Percentiles rank a stretch among this genome's conserved stretches.
Evolutionary conservation across 2,797 vertebrate genomes (phyloP).

Genomic region (Rhinatrema bivittatum): DNA sequence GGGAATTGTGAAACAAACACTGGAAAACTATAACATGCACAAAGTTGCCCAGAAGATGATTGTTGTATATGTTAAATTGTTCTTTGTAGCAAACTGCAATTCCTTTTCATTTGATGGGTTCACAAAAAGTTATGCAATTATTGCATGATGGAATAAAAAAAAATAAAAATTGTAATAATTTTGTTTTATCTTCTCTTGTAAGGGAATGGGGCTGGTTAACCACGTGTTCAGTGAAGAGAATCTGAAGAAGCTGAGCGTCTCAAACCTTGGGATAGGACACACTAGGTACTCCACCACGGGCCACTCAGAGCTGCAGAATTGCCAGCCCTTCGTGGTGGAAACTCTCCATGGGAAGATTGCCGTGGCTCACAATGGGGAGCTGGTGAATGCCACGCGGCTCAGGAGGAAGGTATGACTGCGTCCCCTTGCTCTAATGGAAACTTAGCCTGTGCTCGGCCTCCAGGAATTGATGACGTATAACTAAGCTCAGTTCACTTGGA

Average conservation of each 20-base stretch:
- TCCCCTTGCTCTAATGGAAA: too few relatives aligned
- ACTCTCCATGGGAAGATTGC: conserved; percentile 93
- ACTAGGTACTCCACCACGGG: conserved; percentile 93
- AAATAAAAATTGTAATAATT: too few relatives aligned
- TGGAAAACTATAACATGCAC: too few relatives aligned
- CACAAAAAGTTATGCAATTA: too few relatives aligned
- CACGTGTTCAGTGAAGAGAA: conserved; percentile 81
- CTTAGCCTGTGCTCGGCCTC: too few relatives aligned
- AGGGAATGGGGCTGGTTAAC: conserved; percentile 97
- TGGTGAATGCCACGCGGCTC: conserved; percentile 79
- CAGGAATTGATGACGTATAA: too few relatives aligned
- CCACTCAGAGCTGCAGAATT: conserved; percentile 91
- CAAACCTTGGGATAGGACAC: conserved; percentile 93
- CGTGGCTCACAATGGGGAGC: conserved; percentile 92
- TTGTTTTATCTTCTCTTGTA: conserved; percentile 18
- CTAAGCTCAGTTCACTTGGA: not conserved
- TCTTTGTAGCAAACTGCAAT: too few relatives aligned
- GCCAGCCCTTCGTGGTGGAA: conserved; percentile 96
- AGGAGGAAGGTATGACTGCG: conserved; percentile 70
- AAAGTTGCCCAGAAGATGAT: too few relatives aligned
- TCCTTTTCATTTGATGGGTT: too few relatives aligned
- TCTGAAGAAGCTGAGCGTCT: conserved; percentile 79
- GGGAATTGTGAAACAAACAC: too few relatives aligned
- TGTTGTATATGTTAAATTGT: too few relatives aligned
- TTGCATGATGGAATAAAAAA: too few relatives aligned